phyloP scores from a whole-genome alignment of 2,797 vertebrate species.

The Lutjanus campechanus region DNA sequence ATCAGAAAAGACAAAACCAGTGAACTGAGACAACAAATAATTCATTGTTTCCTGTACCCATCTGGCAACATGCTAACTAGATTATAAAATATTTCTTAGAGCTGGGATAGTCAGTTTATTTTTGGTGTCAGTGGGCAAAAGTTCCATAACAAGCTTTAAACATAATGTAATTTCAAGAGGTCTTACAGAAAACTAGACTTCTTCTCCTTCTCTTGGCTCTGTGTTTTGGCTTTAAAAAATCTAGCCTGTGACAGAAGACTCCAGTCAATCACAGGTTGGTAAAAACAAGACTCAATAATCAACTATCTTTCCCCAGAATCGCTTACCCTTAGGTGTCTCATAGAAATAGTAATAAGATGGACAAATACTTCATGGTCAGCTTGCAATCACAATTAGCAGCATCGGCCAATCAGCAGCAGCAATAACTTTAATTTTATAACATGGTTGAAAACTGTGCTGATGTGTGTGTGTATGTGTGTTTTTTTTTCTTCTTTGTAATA shows the following conservation, averaged over 20 bases:
- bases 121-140: too few species aligned
- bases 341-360: slow-evolving; percentile 2
- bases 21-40: background rate
- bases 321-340: background rate
- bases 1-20: background rate
- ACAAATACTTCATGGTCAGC: background rate
- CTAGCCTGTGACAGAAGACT: too few species aligned
- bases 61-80: background rate
- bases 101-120: too few species aligned
- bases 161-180: too few species aligned
- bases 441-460: slow-evolving; percentile 10
- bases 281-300: too few species aligned
- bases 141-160: too few species aligned
- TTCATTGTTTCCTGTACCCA: background rate
- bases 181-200: too few species aligned
- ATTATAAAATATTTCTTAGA: background rate
- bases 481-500: background rate
- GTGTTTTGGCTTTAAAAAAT: too few species aligned
- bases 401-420: slow-evolving; percentile 16
- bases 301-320: too few species aligned
- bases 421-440: slow-evolving; percentile 21
- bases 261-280: too few species aligned
- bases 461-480: too few species aligned
- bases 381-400: slow-evolving; percentile 11
- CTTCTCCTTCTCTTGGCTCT: too few species aligned